These are phyloP conservation scores for Agrotis segetum DNA, from an alignment of 2,888 invertebrate species.

Conservation along the genomic window DNA sequence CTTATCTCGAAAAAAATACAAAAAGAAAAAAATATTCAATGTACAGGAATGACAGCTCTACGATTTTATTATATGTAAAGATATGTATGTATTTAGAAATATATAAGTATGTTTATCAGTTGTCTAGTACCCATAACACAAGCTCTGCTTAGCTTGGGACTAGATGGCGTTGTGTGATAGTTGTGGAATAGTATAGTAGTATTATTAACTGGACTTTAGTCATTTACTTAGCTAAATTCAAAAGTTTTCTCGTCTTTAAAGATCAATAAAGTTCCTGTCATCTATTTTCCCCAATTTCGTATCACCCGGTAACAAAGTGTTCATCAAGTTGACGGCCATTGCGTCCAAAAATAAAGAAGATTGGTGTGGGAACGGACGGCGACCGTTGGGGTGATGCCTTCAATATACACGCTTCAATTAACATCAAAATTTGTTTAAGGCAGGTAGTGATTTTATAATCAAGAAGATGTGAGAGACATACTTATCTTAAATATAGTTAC, in stretches of 20 bases:
- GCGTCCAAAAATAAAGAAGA: conserved; percentile 51
- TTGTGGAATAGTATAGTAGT: no score
- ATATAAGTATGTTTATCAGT: no score
- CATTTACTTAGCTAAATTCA: neutral
- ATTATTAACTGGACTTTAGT: no score
- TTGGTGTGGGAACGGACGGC: conserved; percentile 39
- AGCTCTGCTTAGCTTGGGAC: no score
- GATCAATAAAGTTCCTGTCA: neutral
- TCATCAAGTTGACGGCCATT: conserved; percentile 4
- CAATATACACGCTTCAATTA: conserved; percentile 44
- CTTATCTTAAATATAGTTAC: neutral
- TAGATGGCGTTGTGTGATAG: no score
- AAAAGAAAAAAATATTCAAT: no score
- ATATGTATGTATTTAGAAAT: no score
- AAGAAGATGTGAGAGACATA: neutral
- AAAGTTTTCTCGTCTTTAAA: neutral
- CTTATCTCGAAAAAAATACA: no score
- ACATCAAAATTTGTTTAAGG: conserved; percentile 30
- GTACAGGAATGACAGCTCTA: no score
- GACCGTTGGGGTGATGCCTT: conserved; percentile 16
- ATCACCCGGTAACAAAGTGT: conserved; percentile 26
- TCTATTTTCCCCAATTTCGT: conserved; percentile 5
- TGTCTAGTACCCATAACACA: no score
- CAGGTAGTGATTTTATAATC: neutral
- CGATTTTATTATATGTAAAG: no score